A percentile compares a stretch with the other conserved stretches of the same genome.
Evolutionary conservation across 92 coral and sea anemone species (phyloP).

Genomic region (Phenganax marumi): DNA sequence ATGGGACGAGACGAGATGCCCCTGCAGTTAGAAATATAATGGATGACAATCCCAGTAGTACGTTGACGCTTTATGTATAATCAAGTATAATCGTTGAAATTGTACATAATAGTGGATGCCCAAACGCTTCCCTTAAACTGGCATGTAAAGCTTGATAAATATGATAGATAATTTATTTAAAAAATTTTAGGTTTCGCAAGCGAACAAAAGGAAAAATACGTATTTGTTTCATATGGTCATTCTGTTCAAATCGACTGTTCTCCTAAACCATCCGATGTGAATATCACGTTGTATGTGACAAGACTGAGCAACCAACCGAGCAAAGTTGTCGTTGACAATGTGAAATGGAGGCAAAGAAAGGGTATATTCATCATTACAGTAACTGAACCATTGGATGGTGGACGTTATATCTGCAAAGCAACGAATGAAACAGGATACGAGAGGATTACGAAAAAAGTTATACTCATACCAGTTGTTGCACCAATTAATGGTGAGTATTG

Average conservation of each 20-base stretch:
- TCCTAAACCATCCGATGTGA: slow-evolving; percentile 2
- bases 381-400: slow-evolving; percentile 25
- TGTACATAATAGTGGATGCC: too few species aligned
- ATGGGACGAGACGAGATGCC: too few species aligned
- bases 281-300: slow-evolving; percentile 35
- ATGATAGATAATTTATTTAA: too few species aligned
- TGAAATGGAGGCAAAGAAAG: slow-evolving; percentile 25
- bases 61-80: too few species aligned
- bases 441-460: slow-evolving; percentile 18
- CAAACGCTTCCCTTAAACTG: too few species aligned
- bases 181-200: background rate
- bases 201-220: slow-evolving; percentile 2
- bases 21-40: too few species aligned
- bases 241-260: slow-evolving; percentile 33
- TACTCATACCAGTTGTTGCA: slow-evolving; percentile 26
- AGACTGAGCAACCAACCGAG: slow-evolving; percentile 13
- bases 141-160: too few species aligned
- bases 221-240: slow-evolving; percentile 41
- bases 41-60: too few species aligned
- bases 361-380: slow-evolving; percentile 31
- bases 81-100: too few species aligned
- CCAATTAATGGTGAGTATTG: background rate
- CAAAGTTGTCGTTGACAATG: slow-evolving; percentile 32
- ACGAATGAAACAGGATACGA: slow-evolving; percentile 23
- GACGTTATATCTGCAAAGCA: slow-evolving; percentile 39